These are phyloP conservation scores for Seriola quinqueradiata DNA, from an alignment of 2,113 vertebrate species.

Conservation along the genomic window DNA sequence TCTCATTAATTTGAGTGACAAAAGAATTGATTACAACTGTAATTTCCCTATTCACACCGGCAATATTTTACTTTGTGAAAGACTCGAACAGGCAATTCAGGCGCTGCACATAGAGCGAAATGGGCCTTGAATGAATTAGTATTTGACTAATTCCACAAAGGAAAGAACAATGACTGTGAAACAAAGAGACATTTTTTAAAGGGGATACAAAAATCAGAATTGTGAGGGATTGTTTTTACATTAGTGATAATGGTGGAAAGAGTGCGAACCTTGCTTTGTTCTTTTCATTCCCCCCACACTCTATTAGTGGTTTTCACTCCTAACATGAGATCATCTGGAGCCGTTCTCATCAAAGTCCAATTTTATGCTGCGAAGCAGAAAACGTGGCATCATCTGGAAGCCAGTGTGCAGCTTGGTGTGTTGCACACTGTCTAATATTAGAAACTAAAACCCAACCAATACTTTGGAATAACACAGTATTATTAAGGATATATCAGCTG, in stretches of 20 bases:
- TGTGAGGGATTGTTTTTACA: background rate
- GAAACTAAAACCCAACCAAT: background rate
- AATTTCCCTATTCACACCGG: constrained; percentile 47
- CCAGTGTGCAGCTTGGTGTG: constrained; percentile 6
- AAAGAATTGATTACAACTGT: constrained; percentile 59
- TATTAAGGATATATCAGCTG: background rate
- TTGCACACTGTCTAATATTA: background rate
- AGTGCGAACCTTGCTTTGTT: background rate
- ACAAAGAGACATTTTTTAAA: constrained; percentile 10
- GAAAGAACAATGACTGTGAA: constrained; percentile 11
- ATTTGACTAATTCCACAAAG: constrained; percentile 49
- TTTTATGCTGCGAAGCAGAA: constrained; percentile 18
- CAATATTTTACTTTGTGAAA: constrained; percentile 47
- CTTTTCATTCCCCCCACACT: background rate
- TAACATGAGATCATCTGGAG: constrained; percentile 28
- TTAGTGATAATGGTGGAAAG: background rate
- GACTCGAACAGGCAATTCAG: constrained; percentile 35
- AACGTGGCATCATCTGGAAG: constrained; percentile 20
- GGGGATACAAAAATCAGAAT: background rate
- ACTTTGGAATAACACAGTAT: background rate
- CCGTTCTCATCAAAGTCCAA: constrained; percentile 34
- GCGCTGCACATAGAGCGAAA: constrained; percentile 37
- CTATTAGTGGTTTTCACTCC: constrained; percentile 4
- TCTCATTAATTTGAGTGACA: constrained; percentile 59
- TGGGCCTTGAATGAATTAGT: constrained; percentile 36